These are phyloP conservation scores for Xylophagus ater DNA, from an alignment of 2,888 invertebrate genomes.

Conservation along the genomic window DNA sequence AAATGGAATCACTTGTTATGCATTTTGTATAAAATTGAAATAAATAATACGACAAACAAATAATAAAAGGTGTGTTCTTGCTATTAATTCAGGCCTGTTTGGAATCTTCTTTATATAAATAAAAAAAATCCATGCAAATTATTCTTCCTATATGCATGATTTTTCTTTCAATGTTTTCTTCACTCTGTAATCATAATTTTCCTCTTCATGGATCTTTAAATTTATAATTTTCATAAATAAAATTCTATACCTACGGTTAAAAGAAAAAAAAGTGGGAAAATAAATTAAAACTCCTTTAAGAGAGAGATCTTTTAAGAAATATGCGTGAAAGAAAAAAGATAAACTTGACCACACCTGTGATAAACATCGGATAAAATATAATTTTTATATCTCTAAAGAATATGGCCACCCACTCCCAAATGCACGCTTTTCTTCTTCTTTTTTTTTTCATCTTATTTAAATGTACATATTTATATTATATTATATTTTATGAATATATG, in stretches of 20 bases:
- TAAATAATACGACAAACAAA: constrained; percentile 8
- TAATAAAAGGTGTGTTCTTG: no score
- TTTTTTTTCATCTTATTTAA: no score
- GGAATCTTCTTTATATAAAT: no score
- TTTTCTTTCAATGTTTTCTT: no score
- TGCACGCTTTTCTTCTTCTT: no score
- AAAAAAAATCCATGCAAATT: no score
- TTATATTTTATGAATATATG: constrained; percentile 18
- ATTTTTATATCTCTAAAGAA: constrained; percentile 10
- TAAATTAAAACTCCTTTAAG: constrained; percentile 8
- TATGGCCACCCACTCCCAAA: constrained; percentile 15
- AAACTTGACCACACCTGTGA: constrained; percentile 17
- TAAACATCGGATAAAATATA: constrained; percentile 14
- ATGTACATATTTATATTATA: no score
- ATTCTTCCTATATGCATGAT: no score
- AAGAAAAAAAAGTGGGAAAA: constrained; percentile 7
- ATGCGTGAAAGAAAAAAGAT: constrained; percentile 1
- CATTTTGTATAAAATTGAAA: constrained; percentile 12
- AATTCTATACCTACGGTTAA: constrained; percentile 5
- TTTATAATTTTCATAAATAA: constrained; percentile 1
- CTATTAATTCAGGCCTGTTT: no score
- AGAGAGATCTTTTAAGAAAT: constrained; percentile 6
- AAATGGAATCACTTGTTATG: constrained; percentile 11
- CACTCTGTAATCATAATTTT: constrained; percentile 5
- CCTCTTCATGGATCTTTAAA: constrained; percentile 5